Evolutionary conservation across 2,888 invertebrate genomes (phyloP), one percentile per base, ranked within the genome.

Genomic region (Druceiella hillmani): DNA sequence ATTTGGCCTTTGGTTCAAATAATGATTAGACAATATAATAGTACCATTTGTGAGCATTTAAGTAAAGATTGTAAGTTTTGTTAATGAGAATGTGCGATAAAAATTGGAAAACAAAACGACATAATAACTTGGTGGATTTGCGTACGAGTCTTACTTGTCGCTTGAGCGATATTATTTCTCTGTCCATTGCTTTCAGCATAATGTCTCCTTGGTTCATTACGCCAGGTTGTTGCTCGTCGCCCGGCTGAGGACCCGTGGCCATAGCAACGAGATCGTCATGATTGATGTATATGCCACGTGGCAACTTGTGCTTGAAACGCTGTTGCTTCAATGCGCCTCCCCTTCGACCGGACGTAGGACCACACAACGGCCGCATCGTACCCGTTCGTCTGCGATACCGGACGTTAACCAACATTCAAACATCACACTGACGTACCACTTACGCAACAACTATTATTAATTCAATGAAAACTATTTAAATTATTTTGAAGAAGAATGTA

Each of bases 211-310:
- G 83, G 58, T 77, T 78, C 61, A 65, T 55, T 45, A 61, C 51
- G 58, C 67, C 55, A 63, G 75, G 56, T 69, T 75, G 55, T 47
- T 61, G 53, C 34, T 69, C 58, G 55, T 71, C 74, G 53, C 75
- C 74, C 56, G 76, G 76, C 58, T 75, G 75, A 41, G 83, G 80
- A 53, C 82, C 83, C 47, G 83, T 82, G 44, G 93, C 93, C 77
- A 97, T 82, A 53, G 88, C 83, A 52, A 90, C 85, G 64, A 97
- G 79, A 76, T 95, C 95, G 68, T 95, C 95, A 70, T 93, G 89
- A 78, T 92, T 93, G 73, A 97, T 88, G 76, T 91, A 90, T 86
- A 97, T 93, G 68, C 95, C 95, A 56, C 88, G 85, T 45, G 95
- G 95, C 55, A 95, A 88, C 63, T 89, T 88, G 59, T 92, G 84